A percentile compares a stretch with the other conserved stretches of the same genome.
Conservation (phyloP, 2,113 vertebrate species). For the Serilophus lunatus region DNA sequence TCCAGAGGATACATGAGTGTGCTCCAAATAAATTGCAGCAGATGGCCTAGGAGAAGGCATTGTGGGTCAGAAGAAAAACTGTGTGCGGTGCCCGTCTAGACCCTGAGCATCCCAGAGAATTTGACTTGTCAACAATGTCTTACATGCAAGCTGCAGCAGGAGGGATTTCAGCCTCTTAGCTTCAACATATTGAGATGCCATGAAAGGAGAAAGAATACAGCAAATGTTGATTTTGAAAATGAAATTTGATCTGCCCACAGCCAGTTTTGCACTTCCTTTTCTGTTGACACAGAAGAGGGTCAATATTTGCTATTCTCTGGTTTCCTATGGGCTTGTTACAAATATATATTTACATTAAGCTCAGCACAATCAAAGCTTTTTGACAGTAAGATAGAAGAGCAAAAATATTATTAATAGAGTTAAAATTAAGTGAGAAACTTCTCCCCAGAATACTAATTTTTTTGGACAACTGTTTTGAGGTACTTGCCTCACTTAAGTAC, state of each 20-base stretch:
- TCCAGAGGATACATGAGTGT: background rate
- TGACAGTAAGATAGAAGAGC: background rate
- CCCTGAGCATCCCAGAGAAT: background rate
- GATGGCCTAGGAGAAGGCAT: background rate
- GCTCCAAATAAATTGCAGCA: background rate
- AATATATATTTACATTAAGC: background rate
- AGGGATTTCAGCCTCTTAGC: background rate
- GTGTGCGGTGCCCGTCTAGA: background rate
- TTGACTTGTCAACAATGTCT: background rate
- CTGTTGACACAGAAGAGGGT: background rate
- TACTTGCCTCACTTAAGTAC: background rate
- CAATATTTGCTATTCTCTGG: background rate
- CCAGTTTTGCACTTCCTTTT: background rate
- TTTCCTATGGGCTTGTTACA: background rate
- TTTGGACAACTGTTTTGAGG: background rate
- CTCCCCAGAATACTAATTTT: background rate
- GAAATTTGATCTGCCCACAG: background rate
- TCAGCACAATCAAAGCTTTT: background rate
- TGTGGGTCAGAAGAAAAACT: background rate
- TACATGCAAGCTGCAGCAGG: background rate
- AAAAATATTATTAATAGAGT: background rate
- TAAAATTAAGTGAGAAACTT: background rate
- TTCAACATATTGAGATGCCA: rapidly evolving
- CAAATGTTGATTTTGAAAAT: background rate
- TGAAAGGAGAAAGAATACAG: background rate